Evolutionary conservation across 2,797 vertebrate species (phyloP), one percentile per base, ranked within the genome.

Genomic region (Danio kyathit): DNA sequence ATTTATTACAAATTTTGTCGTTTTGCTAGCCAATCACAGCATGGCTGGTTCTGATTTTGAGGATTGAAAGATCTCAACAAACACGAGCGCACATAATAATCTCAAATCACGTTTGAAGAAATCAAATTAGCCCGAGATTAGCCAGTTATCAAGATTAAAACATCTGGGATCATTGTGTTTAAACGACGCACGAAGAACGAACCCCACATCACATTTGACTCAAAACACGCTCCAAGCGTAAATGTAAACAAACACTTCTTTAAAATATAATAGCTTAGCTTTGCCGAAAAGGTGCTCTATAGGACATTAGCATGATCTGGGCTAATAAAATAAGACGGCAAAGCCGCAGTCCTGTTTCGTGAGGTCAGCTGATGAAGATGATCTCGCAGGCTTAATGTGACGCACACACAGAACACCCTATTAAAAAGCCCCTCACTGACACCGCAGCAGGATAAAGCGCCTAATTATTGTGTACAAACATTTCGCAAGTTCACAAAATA

Each of bases 161-260:
- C n/a, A n/a, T n/a, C n/a, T n/a, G n/a, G n/a, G n/a, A n/a, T n/a
- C n/a, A n/a, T n/a, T n/a, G n/a, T 3, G 29, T 29, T 29, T 29
- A 1, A 29, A 29, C 29, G 29, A 29, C 29, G 29, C 29, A 29
- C 29, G 3, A 29, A 29, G 29, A 29, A 29, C 29, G 29, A 29
- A 29, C 29, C 29, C 29, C 29, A 29, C 1, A 1, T 29, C 29
- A 29, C 8, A 19, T 41, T 17, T 52, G 19, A 5, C 19, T 7
- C 65, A 38, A 48, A 29, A 49, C 7, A 7, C 21, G 66, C 44
- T 67, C 64, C 44, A 66, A 67, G 46, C 65, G 48, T 21, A 12
- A 12, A 71, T 56, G 51, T 71, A 71, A 56, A 71, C 69, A 71
- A 71, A 56, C 7, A 43, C 69, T 56, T 56, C 51, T 54, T 71